Conservation (phyloP, 2,888 invertebrate species). For the Melipona bicolor region DNA sequence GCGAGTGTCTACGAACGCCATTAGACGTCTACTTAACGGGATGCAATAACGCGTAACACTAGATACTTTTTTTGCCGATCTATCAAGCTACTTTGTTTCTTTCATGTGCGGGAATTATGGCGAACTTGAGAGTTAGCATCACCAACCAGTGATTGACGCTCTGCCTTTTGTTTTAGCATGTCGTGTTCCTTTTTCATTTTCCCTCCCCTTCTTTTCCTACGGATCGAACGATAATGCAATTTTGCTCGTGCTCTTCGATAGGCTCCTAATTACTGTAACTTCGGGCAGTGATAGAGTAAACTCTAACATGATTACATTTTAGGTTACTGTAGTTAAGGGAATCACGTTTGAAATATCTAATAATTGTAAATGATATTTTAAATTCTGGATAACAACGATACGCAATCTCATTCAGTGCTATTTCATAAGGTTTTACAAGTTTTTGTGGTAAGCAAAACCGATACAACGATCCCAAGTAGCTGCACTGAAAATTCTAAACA, state of each 20-base stretch:
- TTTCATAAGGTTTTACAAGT: not conserved
- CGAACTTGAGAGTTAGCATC: slow-evolving; percentile 27
- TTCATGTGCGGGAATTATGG: slow-evolving; percentile 19
- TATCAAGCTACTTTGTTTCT: slow-evolving; percentile 51
- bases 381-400: not conserved
- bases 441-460: not conserved
- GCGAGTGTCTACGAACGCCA: slow-evolving; percentile 40
- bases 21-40: slow-evolving; percentile 61
- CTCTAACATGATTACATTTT: not conserved
- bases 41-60: slow-evolving; percentile 43
- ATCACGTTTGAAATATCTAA: not conserved
- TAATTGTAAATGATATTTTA: not conserved
- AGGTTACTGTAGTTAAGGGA: not conserved
- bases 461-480: not conserved
- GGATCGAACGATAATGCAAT: not conserved
- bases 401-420: not conserved
- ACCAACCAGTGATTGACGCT: not conserved
- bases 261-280: too few relatives aligned
- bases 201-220: not conserved
- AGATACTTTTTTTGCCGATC: slow-evolving; percentile 26
- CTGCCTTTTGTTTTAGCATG: slow-evolving; percentile 3
- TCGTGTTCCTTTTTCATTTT: not conserved
- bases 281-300: not conserved
- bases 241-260: not conserved
- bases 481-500: not conserved